phyloP scores from a whole-genome alignment of 2,113 vertebrate genomes.

The Bungarus multicinctus region DNA sequence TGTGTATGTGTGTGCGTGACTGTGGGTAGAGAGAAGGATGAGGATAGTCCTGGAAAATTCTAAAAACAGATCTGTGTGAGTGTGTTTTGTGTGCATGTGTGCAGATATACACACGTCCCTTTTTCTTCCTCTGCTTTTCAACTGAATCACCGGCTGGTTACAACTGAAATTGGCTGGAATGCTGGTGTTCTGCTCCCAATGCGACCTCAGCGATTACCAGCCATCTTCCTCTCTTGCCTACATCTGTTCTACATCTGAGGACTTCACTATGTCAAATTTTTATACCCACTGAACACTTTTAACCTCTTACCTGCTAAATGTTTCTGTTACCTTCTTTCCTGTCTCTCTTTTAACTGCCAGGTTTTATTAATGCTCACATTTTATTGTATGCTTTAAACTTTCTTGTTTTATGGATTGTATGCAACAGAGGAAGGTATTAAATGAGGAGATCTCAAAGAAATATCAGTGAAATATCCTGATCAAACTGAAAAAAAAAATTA shows the following conservation, averaged over 20 bases:
- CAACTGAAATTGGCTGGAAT: slow-evolving; percentile 68
- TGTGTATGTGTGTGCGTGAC: background rate
- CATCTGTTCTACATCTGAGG: slow-evolving; percentile 83
- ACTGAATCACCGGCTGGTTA: slow-evolving; percentile 59
- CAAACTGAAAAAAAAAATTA: slow-evolving; percentile 36
- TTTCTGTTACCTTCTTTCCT: slow-evolving; percentile 63
- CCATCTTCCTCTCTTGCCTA: slow-evolving; percentile 74
- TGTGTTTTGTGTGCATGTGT: background rate
- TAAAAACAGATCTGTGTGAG: slow-evolving; percentile 49
- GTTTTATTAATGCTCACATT: slow-evolving; percentile 74
- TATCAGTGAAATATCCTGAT: slow-evolving; percentile 51
- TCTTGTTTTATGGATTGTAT: slow-evolving; percentile 58
- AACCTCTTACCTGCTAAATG: slow-evolving; percentile 82
- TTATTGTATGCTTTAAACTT: slow-evolving; percentile 73
- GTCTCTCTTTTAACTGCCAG: slow-evolving; percentile 66
- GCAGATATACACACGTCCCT: slow-evolving; percentile 9
- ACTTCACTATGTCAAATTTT: slow-evolving; percentile 77
- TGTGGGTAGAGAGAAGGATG: slow-evolving; percentile 62
- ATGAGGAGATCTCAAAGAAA: slow-evolving; percentile 68
- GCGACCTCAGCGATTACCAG: slow-evolving; percentile 69
- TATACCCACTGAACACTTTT: slow-evolving; percentile 77
- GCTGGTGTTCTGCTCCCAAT: slow-evolving; percentile 71
- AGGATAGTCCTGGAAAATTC: slow-evolving; percentile 76
- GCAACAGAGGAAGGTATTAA: slow-evolving; percentile 69
- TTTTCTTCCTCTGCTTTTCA: slow-evolving; percentile 4